Conservation (phyloP, 2,113 vertebrate species). For the Carassius auratus region DNA sequence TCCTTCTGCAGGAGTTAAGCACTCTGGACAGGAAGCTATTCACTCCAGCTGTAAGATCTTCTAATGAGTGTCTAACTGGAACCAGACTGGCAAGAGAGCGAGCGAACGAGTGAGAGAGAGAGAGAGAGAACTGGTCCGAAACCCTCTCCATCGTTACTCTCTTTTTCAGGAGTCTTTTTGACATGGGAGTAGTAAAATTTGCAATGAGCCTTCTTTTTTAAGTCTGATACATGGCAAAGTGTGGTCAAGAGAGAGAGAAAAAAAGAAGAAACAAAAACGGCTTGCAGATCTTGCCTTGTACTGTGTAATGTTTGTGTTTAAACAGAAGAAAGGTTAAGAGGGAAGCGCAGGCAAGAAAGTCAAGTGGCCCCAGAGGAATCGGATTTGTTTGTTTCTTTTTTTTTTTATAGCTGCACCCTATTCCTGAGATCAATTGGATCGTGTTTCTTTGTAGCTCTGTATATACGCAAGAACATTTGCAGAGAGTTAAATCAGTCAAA, state of each 20-base stretch:
- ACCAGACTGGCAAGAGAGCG: conserved; percentile 93
- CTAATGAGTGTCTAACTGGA: conserved; percentile 99
- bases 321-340: conserved; percentile 63
- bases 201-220: conserved; percentile 79
- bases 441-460: not conserved
- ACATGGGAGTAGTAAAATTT: conserved; percentile 92
- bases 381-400: conserved; percentile 61
- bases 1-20: conserved; percentile 95
- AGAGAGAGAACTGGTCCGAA: conserved; percentile 82
- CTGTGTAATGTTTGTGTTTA: conserved; percentile 76
- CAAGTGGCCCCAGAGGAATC: conserved; percentile 56
- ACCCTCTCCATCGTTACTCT: conserved; percentile 92
- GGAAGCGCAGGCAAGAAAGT: conserved; percentile 50
- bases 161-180: conserved; percentile 92
- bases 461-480: not conserved
- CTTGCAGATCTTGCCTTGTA: conserved; percentile 67
- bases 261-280: conserved; percentile 37
- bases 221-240: conserved; percentile 79
- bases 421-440: not conserved
- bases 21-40: conserved; percentile 98
- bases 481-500: not conserved
- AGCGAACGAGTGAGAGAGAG: conserved; percentile 67
- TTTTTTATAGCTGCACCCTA: not conserved
- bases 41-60: conserved; percentile 93
- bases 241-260: conserved; percentile 68